A percentile compares a stretch with the other conserved stretches of the same genome.
Conservation (phyloP, 2,113 vertebrate species). For the Phylloscopus trochiloides region DNA sequence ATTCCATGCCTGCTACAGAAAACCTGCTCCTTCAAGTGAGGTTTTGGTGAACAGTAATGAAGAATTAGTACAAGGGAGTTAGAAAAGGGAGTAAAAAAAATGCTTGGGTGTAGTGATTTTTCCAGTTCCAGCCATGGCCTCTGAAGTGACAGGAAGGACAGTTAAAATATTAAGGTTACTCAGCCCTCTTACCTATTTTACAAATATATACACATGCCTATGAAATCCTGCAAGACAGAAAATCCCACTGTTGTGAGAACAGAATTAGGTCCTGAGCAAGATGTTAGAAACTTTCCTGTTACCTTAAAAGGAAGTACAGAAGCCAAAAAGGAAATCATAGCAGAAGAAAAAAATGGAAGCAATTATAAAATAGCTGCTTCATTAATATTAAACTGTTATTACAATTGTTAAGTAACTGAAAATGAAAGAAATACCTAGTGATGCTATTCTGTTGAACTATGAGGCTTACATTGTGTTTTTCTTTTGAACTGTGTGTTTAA, state of each 20-base stretch:
- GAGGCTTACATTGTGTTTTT: background rate
- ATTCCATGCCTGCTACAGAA: background rate
- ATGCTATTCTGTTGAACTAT: background rate
- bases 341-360: background rate
- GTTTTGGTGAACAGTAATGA: background rate
- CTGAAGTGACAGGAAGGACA: background rate
- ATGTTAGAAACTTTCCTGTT: background rate
- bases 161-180: background rate
- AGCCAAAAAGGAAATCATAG: background rate
- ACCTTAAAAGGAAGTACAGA: background rate
- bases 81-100: background rate
- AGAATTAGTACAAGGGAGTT: background rate
- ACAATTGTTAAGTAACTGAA: background rate
- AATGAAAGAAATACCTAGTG: background rate
- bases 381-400: background rate
- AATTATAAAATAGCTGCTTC: background rate
- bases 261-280: background rate
- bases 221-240: background rate
- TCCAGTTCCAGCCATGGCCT: background rate
- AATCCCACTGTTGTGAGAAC: background rate
- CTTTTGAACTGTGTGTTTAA: background rate
- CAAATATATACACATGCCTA: accelerated
- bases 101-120: background rate
- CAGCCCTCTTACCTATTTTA: background rate
- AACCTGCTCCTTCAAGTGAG: background rate